Evolutionary conservation across 2,888 invertebrate genomes (phyloP).

Genomic region (Teinopalpus imperialis): DNA sequence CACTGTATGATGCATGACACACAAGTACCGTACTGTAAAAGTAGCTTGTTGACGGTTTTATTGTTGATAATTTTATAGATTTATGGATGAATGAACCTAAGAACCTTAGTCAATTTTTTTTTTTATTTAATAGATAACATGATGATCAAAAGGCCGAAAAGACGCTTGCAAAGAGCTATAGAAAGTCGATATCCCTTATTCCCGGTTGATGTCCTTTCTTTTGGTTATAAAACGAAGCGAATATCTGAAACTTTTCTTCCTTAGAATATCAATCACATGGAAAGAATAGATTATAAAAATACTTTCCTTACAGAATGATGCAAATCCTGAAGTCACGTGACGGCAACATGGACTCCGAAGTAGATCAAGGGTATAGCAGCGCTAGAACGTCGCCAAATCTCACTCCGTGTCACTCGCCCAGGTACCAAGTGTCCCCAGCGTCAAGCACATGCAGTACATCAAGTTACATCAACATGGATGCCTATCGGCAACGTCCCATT

Average conservation of each 20-base stretch:
- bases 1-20: too few species aligned
- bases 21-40: too few species aligned
- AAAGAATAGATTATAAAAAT: neutral
- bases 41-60: too few species aligned
- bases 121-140: too few species aligned
- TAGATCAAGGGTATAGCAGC: constrained; percentile 69
- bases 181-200: constrained; percentile 62
- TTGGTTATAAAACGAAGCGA: constrained; percentile 74
- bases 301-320: constrained; percentile 65
- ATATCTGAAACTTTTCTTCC: constrained; percentile 21
- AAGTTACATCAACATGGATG: constrained; percentile 39
- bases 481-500: constrained; percentile 49
- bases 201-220: constrained; percentile 40
- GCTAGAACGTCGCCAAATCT: constrained; percentile 62
- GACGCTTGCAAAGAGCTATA: constrained; percentile 39
- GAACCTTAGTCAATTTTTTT: too few species aligned
- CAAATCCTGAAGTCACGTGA: constrained; percentile 64
- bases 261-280: too few species aligned
- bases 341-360: constrained; percentile 47
- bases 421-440: constrained; percentile 51
- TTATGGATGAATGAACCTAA: too few species aligned
- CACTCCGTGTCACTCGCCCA: constrained; percentile 61
- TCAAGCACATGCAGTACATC: constrained; percentile 54
- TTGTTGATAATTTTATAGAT: too few species aligned
- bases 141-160: constrained; percentile 71